phyloP scores from a whole-genome alignment of 2,113 vertebrate genomes.

The Pionites leucogaster region DNA sequence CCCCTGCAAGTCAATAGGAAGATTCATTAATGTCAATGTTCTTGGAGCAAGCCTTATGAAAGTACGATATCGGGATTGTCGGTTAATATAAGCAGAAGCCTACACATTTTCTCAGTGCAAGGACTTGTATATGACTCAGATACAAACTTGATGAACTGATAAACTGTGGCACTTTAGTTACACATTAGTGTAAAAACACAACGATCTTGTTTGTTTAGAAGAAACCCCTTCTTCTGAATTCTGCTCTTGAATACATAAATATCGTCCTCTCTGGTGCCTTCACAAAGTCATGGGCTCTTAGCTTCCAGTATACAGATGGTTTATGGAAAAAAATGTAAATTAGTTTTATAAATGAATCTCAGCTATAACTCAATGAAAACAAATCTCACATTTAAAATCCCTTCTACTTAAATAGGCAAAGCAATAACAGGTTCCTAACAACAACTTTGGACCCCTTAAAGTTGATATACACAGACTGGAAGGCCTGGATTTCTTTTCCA shows the following conservation, averaged over 20 bases:
- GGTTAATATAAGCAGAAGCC: background rate
- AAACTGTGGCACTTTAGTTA: background rate
- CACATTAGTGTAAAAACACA: background rate
- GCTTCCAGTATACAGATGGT: background rate
- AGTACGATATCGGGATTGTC: background rate
- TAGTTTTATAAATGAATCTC: background rate
- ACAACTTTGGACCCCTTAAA: background rate
- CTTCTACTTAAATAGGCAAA: background rate
- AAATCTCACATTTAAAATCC: background rate
- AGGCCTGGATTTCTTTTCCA: background rate
- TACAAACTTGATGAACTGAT: background rate
- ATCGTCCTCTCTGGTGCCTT: background rate
- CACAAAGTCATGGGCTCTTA: background rate
- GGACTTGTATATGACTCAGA: background rate
- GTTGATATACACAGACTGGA: background rate
- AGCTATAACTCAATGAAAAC: background rate
- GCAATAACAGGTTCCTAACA: background rate
- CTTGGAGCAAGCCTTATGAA: background rate
- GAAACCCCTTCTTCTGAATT: background rate
- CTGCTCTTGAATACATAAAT: background rate
- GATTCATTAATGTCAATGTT: background rate
- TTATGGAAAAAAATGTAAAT: background rate
- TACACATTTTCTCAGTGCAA: background rate
- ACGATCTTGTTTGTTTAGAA: background rate
- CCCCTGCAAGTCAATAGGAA: background rate